These are phyloP conservation scores for Euschistus heros DNA, from an alignment of 1,140 invertebrate genomes.

Conservation along the genomic window DNA sequence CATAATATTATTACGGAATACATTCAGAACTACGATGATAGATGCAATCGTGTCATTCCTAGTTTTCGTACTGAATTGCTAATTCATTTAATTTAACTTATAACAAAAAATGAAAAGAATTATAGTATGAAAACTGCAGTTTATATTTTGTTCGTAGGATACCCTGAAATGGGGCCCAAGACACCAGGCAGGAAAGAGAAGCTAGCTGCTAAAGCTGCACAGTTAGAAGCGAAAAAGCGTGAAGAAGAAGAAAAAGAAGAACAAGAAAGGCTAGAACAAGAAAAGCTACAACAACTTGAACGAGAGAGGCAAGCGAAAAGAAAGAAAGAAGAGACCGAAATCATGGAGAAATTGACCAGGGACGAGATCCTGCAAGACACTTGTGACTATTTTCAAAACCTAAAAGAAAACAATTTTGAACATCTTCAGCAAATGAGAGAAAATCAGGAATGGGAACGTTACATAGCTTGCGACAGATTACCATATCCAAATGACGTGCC, in stretches of 20 bases:
- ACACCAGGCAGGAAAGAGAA: slow-evolving; percentile 1
- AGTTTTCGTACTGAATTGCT: too few relatives aligned
- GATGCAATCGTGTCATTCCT: too few relatives aligned
- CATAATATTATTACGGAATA: too few relatives aligned
- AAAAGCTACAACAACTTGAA: slow-evolving; percentile 21
- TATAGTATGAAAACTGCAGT: too few relatives aligned
- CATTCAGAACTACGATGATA: too few relatives aligned
- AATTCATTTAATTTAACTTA: too few relatives aligned
- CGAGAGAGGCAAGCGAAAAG: slow-evolving; percentile 17
- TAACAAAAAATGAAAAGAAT: too few relatives aligned
- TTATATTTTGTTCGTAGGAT: too few relatives aligned
- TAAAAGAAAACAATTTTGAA: slow-evolving; percentile 21
- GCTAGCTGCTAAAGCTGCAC: slow-evolving; percentile 20
- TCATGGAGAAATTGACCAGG: slow-evolving; percentile 20
- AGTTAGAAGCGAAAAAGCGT: slow-evolving; percentile 16
- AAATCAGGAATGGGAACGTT: slow-evolving; percentile 44
- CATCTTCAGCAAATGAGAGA: slow-evolving; percentile 19
- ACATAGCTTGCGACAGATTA: slow-evolving; percentile 49
- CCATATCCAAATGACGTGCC: slow-evolving; percentile 45
- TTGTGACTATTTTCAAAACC: slow-evolving; percentile 21
- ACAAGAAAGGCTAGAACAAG: slow-evolving; percentile 23
- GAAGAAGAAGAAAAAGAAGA: slow-evolving; percentile 26
- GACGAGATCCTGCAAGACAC: slow-evolving; percentile 15
- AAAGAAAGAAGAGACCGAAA: slow-evolving; percentile 19
- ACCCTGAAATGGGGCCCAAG: not conserved